Evolutionary conservation across 1,140 invertebrate species (phyloP), one percentile per base, ranked within the genome.

Genomic region (Gryllus bimaculatus): DNA sequence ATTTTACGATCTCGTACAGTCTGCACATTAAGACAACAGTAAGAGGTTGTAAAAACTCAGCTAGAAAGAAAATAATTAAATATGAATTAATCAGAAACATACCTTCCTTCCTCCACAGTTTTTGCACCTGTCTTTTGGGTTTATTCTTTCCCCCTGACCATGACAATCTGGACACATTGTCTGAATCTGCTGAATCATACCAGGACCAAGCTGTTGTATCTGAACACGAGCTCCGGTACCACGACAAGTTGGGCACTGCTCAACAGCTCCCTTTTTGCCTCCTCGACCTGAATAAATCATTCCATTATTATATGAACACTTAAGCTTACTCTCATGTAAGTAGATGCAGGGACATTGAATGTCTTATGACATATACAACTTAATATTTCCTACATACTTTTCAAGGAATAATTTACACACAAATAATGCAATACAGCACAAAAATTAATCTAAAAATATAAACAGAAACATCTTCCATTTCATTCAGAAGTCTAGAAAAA

Each of bases 161-260:
- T 91, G 88, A 85, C 98, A 99, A 20, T 97, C 93, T 8, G 85
- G 81, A 86, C 98, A 99, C 73, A 95, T 89, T 8, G 92, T 91
- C 86, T 99, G 97, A 47, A 98, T 93, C 85, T 99, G 98, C 84
- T 99, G 98, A 81, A 99, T 92, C 92, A 99, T 96, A 47, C 96
- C 96, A 20, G 96, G 96, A 21, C 91, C 96, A 20, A 99, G 87
- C 84, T 98, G 96, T 82, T 98, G 94, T 49, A 98, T 92, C 79
- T 94, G 91, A 10, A 98, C 91, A 85, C 96, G 93, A 86, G 96
- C 91, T n/a, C 98, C 98, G 76, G 90, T 90, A 48, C 98, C 98
- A 79, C 92, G 89, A 85, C 98, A 99, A 21, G 89, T 92, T 4
- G 89, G 84, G 85, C 98, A 99, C 82, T 92, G 92, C 84, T 96